These are phyloP conservation scores for Xestia ashworthii DNA, from an alignment of 2,888 invertebrate genomes.

Conservation along the genomic window DNA sequence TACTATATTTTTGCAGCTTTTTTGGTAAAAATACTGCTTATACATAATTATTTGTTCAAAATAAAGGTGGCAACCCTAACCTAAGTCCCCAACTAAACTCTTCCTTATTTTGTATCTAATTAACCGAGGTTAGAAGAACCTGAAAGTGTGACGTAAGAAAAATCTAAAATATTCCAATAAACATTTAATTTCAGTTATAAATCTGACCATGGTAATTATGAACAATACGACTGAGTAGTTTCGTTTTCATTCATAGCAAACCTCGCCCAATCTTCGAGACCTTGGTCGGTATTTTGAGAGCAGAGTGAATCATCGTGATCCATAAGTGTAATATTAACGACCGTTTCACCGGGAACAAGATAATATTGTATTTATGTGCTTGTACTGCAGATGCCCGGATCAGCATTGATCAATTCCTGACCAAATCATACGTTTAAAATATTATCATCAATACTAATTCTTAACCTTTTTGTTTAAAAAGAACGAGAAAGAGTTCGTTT, in stretches of 20 bases:
- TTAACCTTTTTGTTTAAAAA: not conserved
- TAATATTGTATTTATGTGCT: slow-evolving; percentile 31
- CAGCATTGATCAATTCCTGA: not conserved
- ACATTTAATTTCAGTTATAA: not conserved
- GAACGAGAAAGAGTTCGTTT: not conserved
- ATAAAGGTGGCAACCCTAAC: not conserved
- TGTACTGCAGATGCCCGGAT: slow-evolving; percentile 14
- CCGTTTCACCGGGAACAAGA: slow-evolving; percentile 36
- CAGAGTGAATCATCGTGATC: slow-evolving; percentile 45
- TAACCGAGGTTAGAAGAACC: not conserved
- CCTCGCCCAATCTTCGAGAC: slow-evolving; percentile 38
- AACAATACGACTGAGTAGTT: slow-evolving; percentile 28
- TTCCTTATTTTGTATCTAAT: not conserved
- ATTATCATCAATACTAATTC: not conserved
- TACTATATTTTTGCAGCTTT: too few relatives aligned
- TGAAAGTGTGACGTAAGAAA: not conserved
- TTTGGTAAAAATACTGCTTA: too few relatives aligned
- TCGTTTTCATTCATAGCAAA: slow-evolving; percentile 45
- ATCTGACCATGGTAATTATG: slow-evolving; percentile 17
- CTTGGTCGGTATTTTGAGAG: slow-evolving; percentile 51
- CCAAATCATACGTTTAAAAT: not conserved
- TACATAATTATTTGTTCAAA: too few relatives aligned
- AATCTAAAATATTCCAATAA: slow-evolving; percentile 4
- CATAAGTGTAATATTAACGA: slow-evolving; percentile 52
- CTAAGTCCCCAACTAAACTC: not conserved